Evolutionary conservation across 2,797 vertebrate species (phyloP).

Genomic region (Sciaenops ocellatus): DNA sequence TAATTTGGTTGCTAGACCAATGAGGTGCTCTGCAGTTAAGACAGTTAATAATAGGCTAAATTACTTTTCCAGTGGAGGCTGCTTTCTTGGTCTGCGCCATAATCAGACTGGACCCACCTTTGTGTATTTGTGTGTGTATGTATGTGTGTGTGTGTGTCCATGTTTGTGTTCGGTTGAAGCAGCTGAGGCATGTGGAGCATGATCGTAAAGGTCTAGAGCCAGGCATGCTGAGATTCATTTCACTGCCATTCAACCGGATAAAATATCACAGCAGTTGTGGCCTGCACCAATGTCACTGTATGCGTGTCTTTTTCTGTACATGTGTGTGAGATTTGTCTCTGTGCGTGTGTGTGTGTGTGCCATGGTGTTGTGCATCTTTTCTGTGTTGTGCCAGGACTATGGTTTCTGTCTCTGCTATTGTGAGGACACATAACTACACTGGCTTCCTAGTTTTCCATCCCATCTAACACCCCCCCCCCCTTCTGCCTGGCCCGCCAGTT

Average conservation of each 20-base stretch:
- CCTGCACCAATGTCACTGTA: constrained; percentile 33
- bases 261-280: constrained; percentile 61
- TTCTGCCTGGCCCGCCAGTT: background rate
- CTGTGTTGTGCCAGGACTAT: constrained; percentile 35
- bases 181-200: constrained; percentile 51
- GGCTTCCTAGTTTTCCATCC: constrained; percentile 42
- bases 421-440: constrained; percentile 47
- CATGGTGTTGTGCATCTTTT: constrained; percentile 36
- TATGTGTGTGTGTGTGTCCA: constrained; percentile 12
- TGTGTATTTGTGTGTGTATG: constrained; percentile 18
- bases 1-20: background rate
- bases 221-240: constrained; percentile 69
- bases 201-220: constrained; percentile 57
- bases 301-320: constrained; percentile 11
- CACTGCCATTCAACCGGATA: constrained; percentile 56
- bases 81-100: background rate
- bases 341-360: background rate
- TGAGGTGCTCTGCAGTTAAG: background rate
- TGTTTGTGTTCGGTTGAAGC: constrained; percentile 26
- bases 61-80: background rate
- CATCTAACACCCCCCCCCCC: constrained; percentile 7
- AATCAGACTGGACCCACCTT: constrained; percentile 5
- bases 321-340: constrained; percentile 6
- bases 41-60: background rate
- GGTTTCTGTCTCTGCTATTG: constrained; percentile 49